These are phyloP conservation scores for Lasioglossum zephyrum DNA, from an alignment of 2,888 invertebrate genomes.

Conservation along the genomic window DNA sequence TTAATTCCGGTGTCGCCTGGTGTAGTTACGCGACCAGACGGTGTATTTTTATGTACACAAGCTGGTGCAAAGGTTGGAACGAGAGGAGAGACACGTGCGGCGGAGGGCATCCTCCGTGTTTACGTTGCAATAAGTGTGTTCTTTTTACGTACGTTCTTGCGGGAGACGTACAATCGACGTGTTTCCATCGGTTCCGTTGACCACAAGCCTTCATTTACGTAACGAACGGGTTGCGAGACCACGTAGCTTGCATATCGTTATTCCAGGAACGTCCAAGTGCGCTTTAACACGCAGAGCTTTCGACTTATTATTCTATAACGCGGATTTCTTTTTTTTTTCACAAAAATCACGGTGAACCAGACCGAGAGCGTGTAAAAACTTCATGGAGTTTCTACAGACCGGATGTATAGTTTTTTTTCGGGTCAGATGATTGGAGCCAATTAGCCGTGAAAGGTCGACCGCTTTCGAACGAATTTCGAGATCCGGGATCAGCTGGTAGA, in stretches of 20 bases:
- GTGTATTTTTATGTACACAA: not conserved
- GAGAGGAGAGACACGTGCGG: not conserved
- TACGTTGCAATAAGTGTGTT: conserved; percentile 10
- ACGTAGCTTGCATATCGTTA: conserved; percentile 49
- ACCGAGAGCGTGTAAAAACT: not conserved
- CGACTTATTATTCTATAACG: not conserved
- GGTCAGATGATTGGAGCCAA: conserved; percentile 3
- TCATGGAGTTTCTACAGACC: not conserved
- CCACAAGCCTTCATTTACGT: conserved; percentile 62
- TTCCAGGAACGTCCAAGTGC: conserved; percentile 37
- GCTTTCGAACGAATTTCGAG: conserved; percentile 51
- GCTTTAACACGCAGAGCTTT: not conserved
- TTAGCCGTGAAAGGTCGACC: conserved; percentile 53
- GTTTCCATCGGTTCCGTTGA: conserved; percentile 55
- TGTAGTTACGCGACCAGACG: not conserved
- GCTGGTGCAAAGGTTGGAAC: not conserved
- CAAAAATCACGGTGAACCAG: not conserved
- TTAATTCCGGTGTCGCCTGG: not conserved
- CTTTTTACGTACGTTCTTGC: not conserved
- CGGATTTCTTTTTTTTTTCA: not conserved
- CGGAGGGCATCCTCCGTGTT: not conserved
- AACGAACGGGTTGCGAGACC: conserved; percentile 57
- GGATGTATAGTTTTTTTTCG: not conserved
- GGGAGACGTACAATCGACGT: conserved; percentile 12
- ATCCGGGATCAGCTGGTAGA: conserved; percentile 66